These are phyloP conservation scores for Epinephelus awoara DNA, from an alignment of 2,797 vertebrate genomes.

Conservation along the genomic window DNA sequence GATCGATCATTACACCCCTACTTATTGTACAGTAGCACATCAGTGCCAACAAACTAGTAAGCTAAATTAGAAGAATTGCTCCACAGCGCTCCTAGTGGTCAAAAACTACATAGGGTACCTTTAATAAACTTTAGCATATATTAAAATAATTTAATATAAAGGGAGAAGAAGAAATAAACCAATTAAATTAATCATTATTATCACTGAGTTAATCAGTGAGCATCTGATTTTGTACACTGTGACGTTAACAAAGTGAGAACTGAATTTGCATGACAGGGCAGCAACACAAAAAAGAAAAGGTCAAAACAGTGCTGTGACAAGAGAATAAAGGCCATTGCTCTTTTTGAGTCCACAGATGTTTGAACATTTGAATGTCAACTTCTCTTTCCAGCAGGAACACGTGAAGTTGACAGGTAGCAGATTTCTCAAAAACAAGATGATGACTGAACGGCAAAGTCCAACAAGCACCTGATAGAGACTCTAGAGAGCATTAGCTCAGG, in stretches of 20 bases:
- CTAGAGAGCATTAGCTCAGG: constrained; percentile 12
- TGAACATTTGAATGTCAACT: constrained; percentile 41
- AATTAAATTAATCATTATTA: neutral
- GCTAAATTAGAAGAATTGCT: no score
- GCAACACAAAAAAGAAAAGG: neutral
- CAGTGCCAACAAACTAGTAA: no score
- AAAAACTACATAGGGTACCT: neutral
- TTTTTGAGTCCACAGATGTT: neutral
- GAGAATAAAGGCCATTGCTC: constrained; percentile 12
- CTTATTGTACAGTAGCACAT: no score
- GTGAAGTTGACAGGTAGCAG: constrained; percentile 44
- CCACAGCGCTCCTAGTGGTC: no score
- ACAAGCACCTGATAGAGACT: constrained; percentile 40
- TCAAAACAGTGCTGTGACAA: neutral
- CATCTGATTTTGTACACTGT: neutral
- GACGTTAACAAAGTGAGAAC: constrained; percentile 8
- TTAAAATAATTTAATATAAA: neutral
- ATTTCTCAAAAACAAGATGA: constrained; percentile 45
- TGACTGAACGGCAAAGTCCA: constrained; percentile 71
- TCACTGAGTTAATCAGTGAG: neutral
- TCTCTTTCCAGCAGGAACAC: constrained; percentile 40
- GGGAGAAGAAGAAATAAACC: neutral
- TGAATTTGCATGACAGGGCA: neutral
- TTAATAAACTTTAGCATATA: neutral
- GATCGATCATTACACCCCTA: no score